Evolutionary conservation across 2,888 invertebrate species (phyloP).

Genomic region (Melieria picta): DNA sequence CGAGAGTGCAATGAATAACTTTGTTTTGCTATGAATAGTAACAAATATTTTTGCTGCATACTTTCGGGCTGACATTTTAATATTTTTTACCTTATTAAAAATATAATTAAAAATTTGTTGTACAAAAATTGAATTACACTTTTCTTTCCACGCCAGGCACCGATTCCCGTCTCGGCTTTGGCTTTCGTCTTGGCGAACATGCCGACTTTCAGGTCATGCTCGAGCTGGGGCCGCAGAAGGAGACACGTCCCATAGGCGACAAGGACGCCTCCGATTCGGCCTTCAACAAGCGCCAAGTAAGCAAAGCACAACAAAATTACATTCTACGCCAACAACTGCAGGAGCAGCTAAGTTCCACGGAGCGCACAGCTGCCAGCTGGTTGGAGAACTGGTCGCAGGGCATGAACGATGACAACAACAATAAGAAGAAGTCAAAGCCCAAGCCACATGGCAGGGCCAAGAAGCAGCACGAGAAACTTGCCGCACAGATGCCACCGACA

Average conservation of each 20-base stretch:
- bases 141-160: constrained; percentile 70
- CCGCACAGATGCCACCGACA: not conserved
- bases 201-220: constrained; percentile 82
- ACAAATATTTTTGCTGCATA: too few relatives aligned
- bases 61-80: too few relatives aligned
- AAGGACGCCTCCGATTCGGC: constrained; percentile 51
- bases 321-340: constrained; percentile 41
- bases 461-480: constrained; percentile 25
- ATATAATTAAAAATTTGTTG: not conserved
- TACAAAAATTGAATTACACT: not conserved
- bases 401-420: constrained; percentile 60
- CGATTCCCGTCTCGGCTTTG: constrained; percentile 81
- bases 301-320: constrained; percentile 49
- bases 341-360: constrained; percentile 46
- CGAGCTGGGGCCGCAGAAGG: constrained; percentile 82
- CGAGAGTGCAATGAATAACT: not conserved
- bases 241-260: constrained; percentile 75
- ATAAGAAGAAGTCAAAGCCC: constrained; percentile 27
- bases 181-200: constrained; percentile 82
- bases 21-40: not conserved
- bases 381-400: constrained; percentile 73
- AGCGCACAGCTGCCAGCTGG: constrained; percentile 63
- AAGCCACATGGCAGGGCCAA: constrained; percentile 27
- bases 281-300: constrained; percentile 62
- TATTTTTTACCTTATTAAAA: not conserved